Evolutionary conservation across 2,888 invertebrate genomes (phyloP), one percentile per base, ranked within the genome.

Genomic region (Drosophila heteroneura): DNA sequence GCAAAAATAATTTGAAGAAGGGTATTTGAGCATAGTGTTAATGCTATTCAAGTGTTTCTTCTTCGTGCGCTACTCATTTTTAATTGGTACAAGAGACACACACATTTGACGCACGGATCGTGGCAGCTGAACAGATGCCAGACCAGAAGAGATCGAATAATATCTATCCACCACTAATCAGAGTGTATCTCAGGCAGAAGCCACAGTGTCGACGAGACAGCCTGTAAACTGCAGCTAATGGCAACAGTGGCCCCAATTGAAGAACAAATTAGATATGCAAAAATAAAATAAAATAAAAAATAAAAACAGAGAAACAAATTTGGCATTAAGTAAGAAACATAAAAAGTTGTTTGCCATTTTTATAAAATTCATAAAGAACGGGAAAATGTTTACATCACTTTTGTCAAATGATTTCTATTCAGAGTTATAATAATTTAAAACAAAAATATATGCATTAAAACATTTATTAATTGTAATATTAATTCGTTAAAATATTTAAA

Each of bases 71-170:
- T 59, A 54, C 32, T 51, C 76, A 68, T 53, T 72, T 80, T 74
- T 84, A 84, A 79, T 82, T 82, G 77, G 59, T 44, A 39, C 41
- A 39, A 6, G 26, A 60, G 28, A 22, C 35, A 35, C 22, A 35
- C 39, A 65, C 26, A 61, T 49, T 71, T 67, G 67, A 59, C 51
- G 56, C 72, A 75, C 54, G 28, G 51, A 54, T 44, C 68, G 41
- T n/a, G 61, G 60, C 60, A 75, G 75, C 75, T 63, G 65, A 58
- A 22, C 61, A 57, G 41, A 60, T 60, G 49, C 28, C 58, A 51
- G 4, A 22, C 14, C 22, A 14, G 22, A 12, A n/a, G 39, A 22
- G 39, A 22, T 33, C 12, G 26, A 39, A 10, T 33, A 16, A 10
- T 26, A 39, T 33, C 28, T 57, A 52, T n/a, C 58, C 47, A 26